Base-by-base conservation (phyloP, 2,797 vertebrate species). In the Pseudomugil gertrudae region DNA sequence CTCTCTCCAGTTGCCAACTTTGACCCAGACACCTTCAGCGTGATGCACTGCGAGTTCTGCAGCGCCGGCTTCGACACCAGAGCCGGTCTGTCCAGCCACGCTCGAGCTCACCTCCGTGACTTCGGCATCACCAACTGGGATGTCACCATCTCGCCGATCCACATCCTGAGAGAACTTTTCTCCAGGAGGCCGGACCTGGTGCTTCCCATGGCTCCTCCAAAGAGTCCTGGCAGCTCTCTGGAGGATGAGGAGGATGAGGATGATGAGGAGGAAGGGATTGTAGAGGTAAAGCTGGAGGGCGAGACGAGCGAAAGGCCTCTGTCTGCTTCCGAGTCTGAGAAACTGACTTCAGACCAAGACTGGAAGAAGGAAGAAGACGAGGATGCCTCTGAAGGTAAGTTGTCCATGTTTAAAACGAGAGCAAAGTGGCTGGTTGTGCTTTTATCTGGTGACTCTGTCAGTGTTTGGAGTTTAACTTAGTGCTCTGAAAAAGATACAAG, bases 111-210 rank as follows among this genome's bases (percentile, higher is more conserved):
- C 88, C 95, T 99, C 40, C 91, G 97, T 0, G 97, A 99, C 86
- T 98, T 99, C 21, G 97, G 97, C 57, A 98, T 99, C 87, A 98
- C 96, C 74, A 98, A 98, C 93, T 99, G 97, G 97, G 96, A 98
- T 59, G 95, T 98, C n/a, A 98, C 97, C 40, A 93, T 98, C 72
- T 98, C 97, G 0, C 97, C 97, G 2, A 99, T 99, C 78, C 95
- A 97, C 90, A 96, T 99, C 77, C 93, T 99, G 58, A 92, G 96
- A 71, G 95, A 98, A 90, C 88, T 99, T 52, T 95, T 99, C 84
- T 96, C 96, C 84, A 96, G 95, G 80, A 94, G 96, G 0, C 89
- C 96, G 0, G 95, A 97, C 91, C 94, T 94, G 5, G 94, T 94
- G 1, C 88, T 96, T 60, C 94, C 95, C 35, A 94, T 94, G 0